Conservation (phyloP, 1,140 invertebrate genomes). For the Neotoxoptera formosana region DNA sequence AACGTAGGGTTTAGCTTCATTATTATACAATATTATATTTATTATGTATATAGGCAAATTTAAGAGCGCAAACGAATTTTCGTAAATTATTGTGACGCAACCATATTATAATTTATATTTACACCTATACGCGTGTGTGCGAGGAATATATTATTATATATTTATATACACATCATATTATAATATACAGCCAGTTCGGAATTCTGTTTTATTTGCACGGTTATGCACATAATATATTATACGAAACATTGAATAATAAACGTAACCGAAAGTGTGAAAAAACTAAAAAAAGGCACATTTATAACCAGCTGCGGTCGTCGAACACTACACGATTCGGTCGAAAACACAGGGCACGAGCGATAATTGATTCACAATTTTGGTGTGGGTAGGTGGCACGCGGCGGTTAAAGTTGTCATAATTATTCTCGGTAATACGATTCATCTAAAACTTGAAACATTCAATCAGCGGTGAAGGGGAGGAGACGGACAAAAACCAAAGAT, state of each 20-base stretch:
- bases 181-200: background rate
- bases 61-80: background rate
- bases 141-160: background rate
- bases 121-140: background rate
- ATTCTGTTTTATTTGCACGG: background rate
- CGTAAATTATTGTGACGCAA: background rate
- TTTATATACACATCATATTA: background rate
- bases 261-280: background rate
- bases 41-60: background rate
- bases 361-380: background rate
- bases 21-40: slow-evolving; percentile 5
- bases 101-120: background rate
- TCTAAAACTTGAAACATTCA: background rate
- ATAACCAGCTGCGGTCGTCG: background rate
- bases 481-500: background rate
- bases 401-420: background rate
- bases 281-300: background rate
- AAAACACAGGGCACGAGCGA: background rate
- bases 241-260: background rate
- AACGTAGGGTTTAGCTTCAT: background rate
- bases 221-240: background rate
- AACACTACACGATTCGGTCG: background rate
- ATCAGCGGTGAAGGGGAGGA: accelerated
- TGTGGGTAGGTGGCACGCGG: background rate
- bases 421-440: background rate